phyloP scores from a whole-genome alignment of 2,113 vertebrate species.

The Amblyornis subalaris region DNA sequence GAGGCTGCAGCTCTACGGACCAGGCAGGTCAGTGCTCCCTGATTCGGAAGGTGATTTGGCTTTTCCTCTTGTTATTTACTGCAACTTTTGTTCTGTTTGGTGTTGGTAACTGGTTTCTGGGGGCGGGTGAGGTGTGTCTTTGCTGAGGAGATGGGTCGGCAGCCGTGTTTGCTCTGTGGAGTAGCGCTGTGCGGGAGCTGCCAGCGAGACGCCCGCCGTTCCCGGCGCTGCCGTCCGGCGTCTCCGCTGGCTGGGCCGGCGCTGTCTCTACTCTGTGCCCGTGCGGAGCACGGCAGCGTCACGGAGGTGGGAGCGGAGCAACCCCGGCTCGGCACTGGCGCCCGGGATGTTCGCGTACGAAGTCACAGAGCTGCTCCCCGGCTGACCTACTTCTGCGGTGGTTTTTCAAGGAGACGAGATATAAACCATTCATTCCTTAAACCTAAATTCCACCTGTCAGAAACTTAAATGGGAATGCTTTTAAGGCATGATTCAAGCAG shows the following conservation, averaged over 20 bases:
- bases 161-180: background rate
- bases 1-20: background rate
- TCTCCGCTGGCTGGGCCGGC: background rate
- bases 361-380: background rate
- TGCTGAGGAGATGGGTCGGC: background rate
- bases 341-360: background rate
- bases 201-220: background rate
- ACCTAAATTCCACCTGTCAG: conserved; percentile 35
- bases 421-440: conserved; percentile 21
- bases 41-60: background rate
- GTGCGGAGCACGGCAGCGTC: background rate
- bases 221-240: background rate
- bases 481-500: background rate
- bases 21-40: background rate
- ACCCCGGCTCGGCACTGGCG: background rate
- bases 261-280: background rate
- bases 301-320: background rate
- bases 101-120: fast-evolving
- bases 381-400: conserved; percentile 14
- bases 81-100: fast-evolving
- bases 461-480: background rate
- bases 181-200: background rate
- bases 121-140: background rate
- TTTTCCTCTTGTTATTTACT: background rate
- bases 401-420: conserved; percentile 1